Evolutionary conservation across 2,797 vertebrate species (phyloP), one percentile per base, ranked within the genome.

Genomic region (Parauchenoglanis ngamensis): DNA sequence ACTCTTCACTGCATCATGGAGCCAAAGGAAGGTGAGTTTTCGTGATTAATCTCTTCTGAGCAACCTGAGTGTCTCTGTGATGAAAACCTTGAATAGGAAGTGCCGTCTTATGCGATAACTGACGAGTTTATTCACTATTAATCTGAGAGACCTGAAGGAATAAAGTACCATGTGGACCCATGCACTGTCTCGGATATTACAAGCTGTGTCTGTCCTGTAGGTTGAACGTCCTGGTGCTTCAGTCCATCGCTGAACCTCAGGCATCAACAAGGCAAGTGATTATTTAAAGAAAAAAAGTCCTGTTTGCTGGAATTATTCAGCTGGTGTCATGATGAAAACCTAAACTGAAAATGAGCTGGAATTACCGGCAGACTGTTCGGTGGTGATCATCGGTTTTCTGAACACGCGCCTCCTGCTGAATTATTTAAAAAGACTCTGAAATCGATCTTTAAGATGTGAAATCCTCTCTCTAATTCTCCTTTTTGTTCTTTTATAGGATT

Each of bases 51-150:
- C 1, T 15, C 10, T 67, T 28, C 23, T 76, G 5, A n/a, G 15
- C 2, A 19, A 35, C 10, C 28, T n/a, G 1, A 57, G 1, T 0
- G 6, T 72, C 67, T 88, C 86, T 28, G 54, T 94, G 95, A 95
- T 93, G 94, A 95, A 92, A 96, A 85, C 89, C 90, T 92, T 92
- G 93, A 94, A 94, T 96, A 95, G 95, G 95, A 96, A 96, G 95
- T 95, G 95, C 95, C 95, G 94, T 96, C 95, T 89, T 92, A 96
- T 95, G 94, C 95, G 95, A 96, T 19, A 96, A 94, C 95, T 96
- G 95, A 95, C 94, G 95, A 96, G 92, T 81, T 91, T 92, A 90
- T 93, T 86, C 88, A 8, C 4, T 19, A 4, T 7, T 11, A 40
- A 56, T 94, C 94, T 95, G 94, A 95, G 94, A 10, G 59, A 46